Evolutionary conservation across 2,797 vertebrate genomes (phyloP), one percentile per base, ranked within the genome.

Genomic region (Emys orbicularis): DNA sequence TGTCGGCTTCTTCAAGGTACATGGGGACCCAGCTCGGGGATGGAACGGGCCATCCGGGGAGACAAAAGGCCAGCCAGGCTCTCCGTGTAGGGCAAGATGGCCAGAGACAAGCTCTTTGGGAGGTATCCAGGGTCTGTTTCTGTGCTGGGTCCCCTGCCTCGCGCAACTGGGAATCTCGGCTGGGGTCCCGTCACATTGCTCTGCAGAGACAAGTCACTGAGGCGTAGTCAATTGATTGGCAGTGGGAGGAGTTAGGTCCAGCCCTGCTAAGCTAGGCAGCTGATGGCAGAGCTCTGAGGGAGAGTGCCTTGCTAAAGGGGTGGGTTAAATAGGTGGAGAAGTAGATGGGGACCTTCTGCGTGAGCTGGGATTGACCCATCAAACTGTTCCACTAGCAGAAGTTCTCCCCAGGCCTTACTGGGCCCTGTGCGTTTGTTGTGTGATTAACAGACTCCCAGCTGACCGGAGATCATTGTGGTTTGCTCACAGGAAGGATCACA

Each of bases 1-100:
- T 98, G 99, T 99, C 0, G 99, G 99, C 97, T 99, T 99, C 98
- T 99, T 99, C 98, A 99, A 99, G 99, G 99, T 99, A 94, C 34
- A 93, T 25, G 21, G 19, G 44, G n/a, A 15, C 9, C 2, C 80
- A 9, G 15, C 15, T 11, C 3, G 12, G 23, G n/a, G 68, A 19
- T 29, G 44, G 76, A 37, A 41, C 2, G 41, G 41, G 23, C 13
- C 76, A 37, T 68, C 44, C 27, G 56, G 57, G 31, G 59, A 61
- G 29, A 29, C 6, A 13, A 31, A 31, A 61, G 59, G 59, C 29
- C 13, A 61, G 8, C 29, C 13, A 15, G 13, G 59, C 31, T 61
- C 31, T 61, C 59, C 3, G 13, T 31, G 59, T 31, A 16, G 31
- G 59, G 31, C 31, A 34, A 15, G 59, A 59, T 7, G 31, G 59